phyloP scores from a whole-genome alignment of 2,797 vertebrate species.

The Ctenosaura bakeri region DNA sequence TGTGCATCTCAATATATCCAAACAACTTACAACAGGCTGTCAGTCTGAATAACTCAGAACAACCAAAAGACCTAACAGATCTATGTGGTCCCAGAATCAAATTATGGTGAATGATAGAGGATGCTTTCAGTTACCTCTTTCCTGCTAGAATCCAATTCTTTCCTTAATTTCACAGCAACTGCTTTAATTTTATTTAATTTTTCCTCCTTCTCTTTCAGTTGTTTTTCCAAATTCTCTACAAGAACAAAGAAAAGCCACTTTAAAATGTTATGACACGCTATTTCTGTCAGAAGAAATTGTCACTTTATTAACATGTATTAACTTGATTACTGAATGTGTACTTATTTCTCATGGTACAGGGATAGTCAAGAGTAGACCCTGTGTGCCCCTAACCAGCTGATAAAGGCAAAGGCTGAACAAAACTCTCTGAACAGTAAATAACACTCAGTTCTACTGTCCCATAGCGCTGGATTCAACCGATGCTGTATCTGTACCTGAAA shows the following conservation, averaged over 20 bases:
- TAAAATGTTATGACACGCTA: conserved; percentile 23
- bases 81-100: not conserved
- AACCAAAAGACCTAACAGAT: conserved; percentile 12
- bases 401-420: too few species aligned
- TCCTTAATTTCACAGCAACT: conserved; percentile 96
- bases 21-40: not conserved
- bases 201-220: conserved; percentile 89
- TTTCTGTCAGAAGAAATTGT: not conserved
- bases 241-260: conserved; percentile 47
- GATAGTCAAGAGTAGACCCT: too few species aligned
- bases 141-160: conserved; percentile 90
- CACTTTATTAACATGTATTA: not conserved
- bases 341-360: too few species aligned
- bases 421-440: too few species aligned
- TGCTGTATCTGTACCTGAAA: too few species aligned
- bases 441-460: too few species aligned
- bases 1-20: not conserved
- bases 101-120: not conserved
- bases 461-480: too few species aligned
- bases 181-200: conserved; percentile 95
- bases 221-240: conserved; percentile 85
- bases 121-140: conserved; percentile 87
- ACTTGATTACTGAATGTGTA: not conserved
- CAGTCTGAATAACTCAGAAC: conserved; percentile 25
- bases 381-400: too few species aligned